Conservation (phyloP, 2,113 vertebrate genomes). For the Bostrychus sinensis region DNA sequence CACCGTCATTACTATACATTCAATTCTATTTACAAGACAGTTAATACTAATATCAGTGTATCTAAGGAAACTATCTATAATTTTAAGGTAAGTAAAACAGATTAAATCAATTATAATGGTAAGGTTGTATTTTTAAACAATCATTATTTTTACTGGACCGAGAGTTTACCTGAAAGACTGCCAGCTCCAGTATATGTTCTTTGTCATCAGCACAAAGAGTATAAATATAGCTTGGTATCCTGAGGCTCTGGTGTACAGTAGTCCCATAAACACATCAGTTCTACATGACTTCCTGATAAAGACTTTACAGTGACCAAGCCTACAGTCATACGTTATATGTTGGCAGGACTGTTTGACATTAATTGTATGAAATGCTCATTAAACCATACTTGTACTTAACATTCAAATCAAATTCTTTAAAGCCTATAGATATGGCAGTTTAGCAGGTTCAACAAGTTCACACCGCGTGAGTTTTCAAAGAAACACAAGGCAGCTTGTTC, state of each 20-base stretch:
- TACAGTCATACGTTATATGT: background rate
- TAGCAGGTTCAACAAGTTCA: constrained; percentile 35
- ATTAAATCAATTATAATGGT: no score
- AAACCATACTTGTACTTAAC: background rate
- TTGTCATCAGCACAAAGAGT: constrained; percentile 11
- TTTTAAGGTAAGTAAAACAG: no score
- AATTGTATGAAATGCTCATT: constrained; percentile 1
- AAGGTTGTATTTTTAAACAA: background rate
- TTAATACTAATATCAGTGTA: no score
- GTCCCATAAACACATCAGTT: constrained; percentile 8
- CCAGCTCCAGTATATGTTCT: constrained; percentile 14
- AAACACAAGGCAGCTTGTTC: constrained; percentile 28
- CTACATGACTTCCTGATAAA: constrained; percentile 29
- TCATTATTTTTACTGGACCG: background rate
- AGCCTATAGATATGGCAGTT: background rate
- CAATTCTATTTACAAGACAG: no score
- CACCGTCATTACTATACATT: no score
- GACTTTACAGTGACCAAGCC: constrained; percentile 15
- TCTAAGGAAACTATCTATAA: no score
- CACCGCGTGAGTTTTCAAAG: constrained; percentile 21
- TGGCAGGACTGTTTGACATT: constrained; percentile 1
- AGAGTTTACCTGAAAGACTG: constrained; percentile 13
- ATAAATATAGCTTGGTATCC: constrained; percentile 13
- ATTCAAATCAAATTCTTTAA: constrained; percentile 17
- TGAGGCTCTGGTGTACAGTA: constrained; percentile 16